These are phyloP conservation scores for Patiria miniata DNA, from an alignment of 35 echinoderm and acorn worm genomes.

Conservation along the genomic window DNA sequence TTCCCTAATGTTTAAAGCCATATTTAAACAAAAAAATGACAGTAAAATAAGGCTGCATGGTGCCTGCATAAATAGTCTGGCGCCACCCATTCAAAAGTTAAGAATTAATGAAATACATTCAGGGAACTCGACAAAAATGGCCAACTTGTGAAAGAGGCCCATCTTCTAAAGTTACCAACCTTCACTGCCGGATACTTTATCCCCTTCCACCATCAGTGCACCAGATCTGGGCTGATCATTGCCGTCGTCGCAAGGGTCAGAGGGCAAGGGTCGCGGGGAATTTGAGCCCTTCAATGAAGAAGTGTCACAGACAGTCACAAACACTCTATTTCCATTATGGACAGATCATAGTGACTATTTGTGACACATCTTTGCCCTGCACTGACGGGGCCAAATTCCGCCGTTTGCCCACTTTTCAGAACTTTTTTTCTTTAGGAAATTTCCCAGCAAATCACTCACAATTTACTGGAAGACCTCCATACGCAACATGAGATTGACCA, in stretches of 20 bases:
- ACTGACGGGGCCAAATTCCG: too few species aligned
- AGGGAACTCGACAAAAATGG: neutral
- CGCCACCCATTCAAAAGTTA: too few species aligned
- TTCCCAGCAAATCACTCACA: too few species aligned
- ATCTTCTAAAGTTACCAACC: neutral
- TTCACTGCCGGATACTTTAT: neutral
- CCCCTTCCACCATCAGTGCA: neutral
- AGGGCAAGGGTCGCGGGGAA: neutral
- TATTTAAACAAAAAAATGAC: too few species aligned
- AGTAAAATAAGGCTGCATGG: too few species aligned
- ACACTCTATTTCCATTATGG: neutral
- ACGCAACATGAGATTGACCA: too few species aligned
- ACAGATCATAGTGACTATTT: neutral
- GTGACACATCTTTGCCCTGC: neutral
- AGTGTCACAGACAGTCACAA: conserved; percentile 19
- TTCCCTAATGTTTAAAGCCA: too few species aligned
- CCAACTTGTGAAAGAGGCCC: neutral
- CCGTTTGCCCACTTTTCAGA: too few species aligned
- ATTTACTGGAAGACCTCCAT: too few species aligned
- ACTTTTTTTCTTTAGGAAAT: too few species aligned
- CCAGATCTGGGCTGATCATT: conserved; percentile 30
- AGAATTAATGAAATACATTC: too few species aligned
- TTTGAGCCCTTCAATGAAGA: conserved; percentile 21
- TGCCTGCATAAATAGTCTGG: too few species aligned
- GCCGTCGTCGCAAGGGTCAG: neutral